phyloP scores from a whole-genome alignment of 1,140 invertebrate species.

The Gonioctena quinquepunctata region DNA sequence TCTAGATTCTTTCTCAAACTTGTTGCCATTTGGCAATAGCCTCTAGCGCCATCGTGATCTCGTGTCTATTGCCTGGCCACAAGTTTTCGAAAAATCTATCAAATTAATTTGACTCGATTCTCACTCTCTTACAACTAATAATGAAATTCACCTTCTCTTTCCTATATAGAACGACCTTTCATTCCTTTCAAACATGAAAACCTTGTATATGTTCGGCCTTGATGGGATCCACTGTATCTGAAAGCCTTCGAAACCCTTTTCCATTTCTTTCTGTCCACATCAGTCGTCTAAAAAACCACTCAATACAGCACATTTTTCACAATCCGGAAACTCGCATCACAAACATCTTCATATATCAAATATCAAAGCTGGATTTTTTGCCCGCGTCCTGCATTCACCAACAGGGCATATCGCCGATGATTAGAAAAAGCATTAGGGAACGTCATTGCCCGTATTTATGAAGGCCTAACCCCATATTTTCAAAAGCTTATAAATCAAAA shows the following conservation, averaged over 20 bases:
- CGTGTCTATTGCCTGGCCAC: too few species aligned
- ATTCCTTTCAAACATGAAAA: too few species aligned
- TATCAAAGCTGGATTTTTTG: background rate
- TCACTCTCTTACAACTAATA: too few species aligned
- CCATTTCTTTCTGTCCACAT: background rate
- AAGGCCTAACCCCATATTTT: slow-evolving; percentile 40
- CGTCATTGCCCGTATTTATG: slow-evolving; percentile 41
- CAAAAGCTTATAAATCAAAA: slow-evolving; percentile 45
- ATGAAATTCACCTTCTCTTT: too few species aligned
- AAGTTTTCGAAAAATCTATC: too few species aligned
- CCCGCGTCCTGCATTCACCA: background rate
- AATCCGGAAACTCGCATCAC: background rate
- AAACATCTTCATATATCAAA: slow-evolving; percentile 13
- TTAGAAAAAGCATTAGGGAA: slow-evolving; percentile 40
- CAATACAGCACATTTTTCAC: background rate
- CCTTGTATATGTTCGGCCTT: too few species aligned
- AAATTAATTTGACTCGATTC: too few species aligned
- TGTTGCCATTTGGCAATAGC: too few species aligned
- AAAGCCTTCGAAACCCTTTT: background rate
- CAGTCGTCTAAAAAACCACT: background rate
- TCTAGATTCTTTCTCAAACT: too few species aligned
- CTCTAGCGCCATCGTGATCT: too few species aligned
- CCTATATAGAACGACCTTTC: too few species aligned
- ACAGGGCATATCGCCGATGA: background rate
- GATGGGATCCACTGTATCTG: too few species aligned